Evolutionary conservation across 2,113 vertebrate species (phyloP), one percentile per base, ranked within the genome.

Genomic region (Lipophrys pholis): DNA sequence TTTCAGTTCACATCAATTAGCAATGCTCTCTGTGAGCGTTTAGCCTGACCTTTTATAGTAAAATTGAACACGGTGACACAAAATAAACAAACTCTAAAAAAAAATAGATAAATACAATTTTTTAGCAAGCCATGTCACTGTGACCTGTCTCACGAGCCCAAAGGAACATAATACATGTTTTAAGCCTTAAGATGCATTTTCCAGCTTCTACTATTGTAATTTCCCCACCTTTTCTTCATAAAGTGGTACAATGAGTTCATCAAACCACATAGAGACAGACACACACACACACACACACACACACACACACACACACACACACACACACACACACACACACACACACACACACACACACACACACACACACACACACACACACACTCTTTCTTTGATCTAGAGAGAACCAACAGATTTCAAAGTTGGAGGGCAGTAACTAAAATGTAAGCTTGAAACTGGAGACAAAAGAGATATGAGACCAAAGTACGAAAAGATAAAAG

Each of bases 1-100:
- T 76, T 76, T 59, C 53, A 77, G 63, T 76, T 65, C 62, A 79
- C 69, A 82, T 82, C 80, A 88, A 85, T 90, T 88, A 85, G 83
- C 14, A 2, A 69, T 67, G 73, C 77, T 85, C 63, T 76, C 60
- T 70, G 41, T 51, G 64, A 78, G 58, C 70, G 60, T 69, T 71
- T 30, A 48, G 10, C 42, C 53, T 77, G 68, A 82, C 86, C 84
- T 83, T 86, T 89, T 36, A 72, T 21, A 46, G 46, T 78, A 49
- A 81, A 83, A 76, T 62, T 38, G 55, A 76, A 80, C 9, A 10
- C 69, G 69, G 59, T 41, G 21, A 30, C 21, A 30, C 21, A 30
- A 30, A 45, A 69, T 17, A 52, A 61, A 82, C 72, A 64, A 53
- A 43, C 5, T 3, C 5, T 14, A 45, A 6, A 11, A 55, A 8